Conservation (phyloP, 2,888 invertebrate genomes). For the Stenurella melanura region DNA sequence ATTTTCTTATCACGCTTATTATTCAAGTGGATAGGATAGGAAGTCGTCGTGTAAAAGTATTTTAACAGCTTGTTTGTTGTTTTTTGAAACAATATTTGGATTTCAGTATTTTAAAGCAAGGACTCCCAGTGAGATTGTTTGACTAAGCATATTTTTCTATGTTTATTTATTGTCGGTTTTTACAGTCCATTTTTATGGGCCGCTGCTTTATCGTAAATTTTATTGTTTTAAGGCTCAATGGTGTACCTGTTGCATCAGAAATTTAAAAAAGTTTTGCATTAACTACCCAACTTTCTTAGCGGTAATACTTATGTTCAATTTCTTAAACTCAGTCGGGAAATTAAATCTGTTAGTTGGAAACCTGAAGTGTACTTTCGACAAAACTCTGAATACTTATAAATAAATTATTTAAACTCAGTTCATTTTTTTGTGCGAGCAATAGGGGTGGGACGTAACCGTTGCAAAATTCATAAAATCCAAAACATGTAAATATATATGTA, state of each 20-base stretch:
- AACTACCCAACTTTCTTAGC: no score
- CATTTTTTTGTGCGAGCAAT: no score
- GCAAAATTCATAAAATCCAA: no score
- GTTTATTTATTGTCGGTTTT: slow-evolving; percentile 27
- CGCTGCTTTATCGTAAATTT: slow-evolving; percentile 25
- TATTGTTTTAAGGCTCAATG: slow-evolving; percentile 30
- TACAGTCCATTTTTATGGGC: slow-evolving; percentile 25
- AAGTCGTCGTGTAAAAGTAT: not conserved
- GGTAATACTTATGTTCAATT: no score
- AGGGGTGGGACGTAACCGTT: no score
- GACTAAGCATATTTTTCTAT: slow-evolving; percentile 25
- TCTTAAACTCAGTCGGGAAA: no score
- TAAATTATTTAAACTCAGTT: no score
- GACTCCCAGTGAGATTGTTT: slow-evolving; percentile 14
- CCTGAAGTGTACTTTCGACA: no score
- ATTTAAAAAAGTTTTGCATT: not conserved
- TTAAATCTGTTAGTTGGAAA: no score
- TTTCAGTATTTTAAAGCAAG: slow-evolving; percentile 2
- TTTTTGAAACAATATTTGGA: slow-evolving; percentile 27
- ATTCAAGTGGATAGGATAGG: slow-evolving; percentile 7
- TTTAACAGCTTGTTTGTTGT: slow-evolving; percentile 11
- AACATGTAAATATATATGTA: no score
- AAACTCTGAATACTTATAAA: no score
- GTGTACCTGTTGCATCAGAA: slow-evolving; percentile 26
- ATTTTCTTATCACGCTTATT: not conserved